Conservation (phyloP, 2,113 vertebrate genomes). For the Galemys pyrenaicus region DNA sequence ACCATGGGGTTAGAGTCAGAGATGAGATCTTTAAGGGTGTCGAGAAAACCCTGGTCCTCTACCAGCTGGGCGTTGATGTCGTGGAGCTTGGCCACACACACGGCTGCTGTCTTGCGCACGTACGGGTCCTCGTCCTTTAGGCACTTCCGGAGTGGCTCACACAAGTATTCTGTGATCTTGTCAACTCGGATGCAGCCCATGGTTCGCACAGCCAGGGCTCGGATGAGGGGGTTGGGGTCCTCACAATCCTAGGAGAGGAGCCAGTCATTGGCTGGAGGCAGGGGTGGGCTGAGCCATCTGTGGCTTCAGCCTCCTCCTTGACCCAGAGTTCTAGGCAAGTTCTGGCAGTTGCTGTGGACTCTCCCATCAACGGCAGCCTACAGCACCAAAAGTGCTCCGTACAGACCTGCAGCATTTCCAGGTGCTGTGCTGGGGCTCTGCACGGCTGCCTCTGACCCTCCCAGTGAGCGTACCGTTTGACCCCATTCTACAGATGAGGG, state of each 20-base stretch:
- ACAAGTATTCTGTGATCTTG: conserved; percentile 98
- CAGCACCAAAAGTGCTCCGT: neutral
- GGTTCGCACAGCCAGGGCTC: conserved; percentile 96
- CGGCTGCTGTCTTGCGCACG: conserved; percentile 96
- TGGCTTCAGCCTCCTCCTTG: neutral
- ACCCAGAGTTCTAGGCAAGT: neutral
- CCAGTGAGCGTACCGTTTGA: neutral
- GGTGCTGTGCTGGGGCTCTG: neutral
- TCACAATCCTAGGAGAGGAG: conserved; percentile 92
- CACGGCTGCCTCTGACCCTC: neutral
- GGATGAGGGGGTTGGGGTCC: conserved; percentile 97
- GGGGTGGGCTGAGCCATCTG: neutral
- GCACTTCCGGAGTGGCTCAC: conserved; percentile 97
- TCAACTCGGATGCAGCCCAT: conserved; percentile 99
- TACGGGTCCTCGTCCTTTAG: conserved; percentile 98
- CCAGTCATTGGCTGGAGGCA: neutral
- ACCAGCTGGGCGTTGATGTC: conserved; percentile 98
- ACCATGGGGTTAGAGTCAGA: conserved; percentile 99
- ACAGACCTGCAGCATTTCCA: neutral
- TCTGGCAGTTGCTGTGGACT: neutral
- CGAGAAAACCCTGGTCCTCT: conserved; percentile 98
- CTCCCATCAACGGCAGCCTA: neutral
- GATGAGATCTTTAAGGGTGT: conserved; percentile 98
- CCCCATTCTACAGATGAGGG: neutral
- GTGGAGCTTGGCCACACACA: conserved; percentile 98